Evolutionary conservation across 2,113 vertebrate species (phyloP).

Genomic region (Oncorhynchus kisutch): DNA sequence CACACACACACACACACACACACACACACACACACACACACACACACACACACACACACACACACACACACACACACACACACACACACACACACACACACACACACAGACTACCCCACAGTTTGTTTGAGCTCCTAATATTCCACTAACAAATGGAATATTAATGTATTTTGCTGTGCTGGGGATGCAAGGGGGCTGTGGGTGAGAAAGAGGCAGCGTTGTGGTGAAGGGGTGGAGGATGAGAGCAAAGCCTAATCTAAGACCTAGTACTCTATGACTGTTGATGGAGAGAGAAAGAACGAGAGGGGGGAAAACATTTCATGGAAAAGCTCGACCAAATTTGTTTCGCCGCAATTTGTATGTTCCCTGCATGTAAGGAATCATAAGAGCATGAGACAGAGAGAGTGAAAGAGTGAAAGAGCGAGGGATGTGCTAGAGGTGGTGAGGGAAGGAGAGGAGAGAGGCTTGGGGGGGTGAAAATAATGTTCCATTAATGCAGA

Average conservation of each 20-base stretch:
- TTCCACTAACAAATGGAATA: conserved; percentile 56
- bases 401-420: neutral
- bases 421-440: neutral
- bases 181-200: neutral
- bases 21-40: no score
- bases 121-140: conserved; percentile 58
- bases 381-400: conserved; percentile 11
- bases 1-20: no score
- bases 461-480: conserved; percentile 36
- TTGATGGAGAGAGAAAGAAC: conserved; percentile 15
- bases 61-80: neutral
- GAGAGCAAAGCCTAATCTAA: conserved; percentile 13
- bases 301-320: conserved; percentile 12
- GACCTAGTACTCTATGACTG: neutral
- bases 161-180: conserved; percentile 53
- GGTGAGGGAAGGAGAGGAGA: conserved; percentile 7
- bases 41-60: no score
- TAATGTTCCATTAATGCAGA: conserved; percentile 71
- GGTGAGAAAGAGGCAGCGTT: neutral
- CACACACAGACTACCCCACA: neutral
- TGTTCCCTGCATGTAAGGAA: conserved; percentile 18
- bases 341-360: neutral
- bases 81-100: neutral
- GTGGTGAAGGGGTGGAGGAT: neutral
- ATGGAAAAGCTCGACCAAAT: neutral